A percentile compares a stretch with the other conserved stretches of the same genome.
Conservation (phyloP, 2,888 invertebrate genomes). For the Cylloceria caligata region DNA sequence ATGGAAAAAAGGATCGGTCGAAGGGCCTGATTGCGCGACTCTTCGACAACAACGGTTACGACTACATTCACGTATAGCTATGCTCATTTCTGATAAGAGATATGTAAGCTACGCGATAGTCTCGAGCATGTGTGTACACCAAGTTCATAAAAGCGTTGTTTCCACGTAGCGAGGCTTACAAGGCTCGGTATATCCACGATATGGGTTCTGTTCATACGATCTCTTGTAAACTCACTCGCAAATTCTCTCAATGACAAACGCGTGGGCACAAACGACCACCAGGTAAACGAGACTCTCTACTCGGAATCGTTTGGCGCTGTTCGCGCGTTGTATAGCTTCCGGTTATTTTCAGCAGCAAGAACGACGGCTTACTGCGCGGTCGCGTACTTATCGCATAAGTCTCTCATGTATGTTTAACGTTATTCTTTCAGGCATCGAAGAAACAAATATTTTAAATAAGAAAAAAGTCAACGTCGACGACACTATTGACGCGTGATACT, state of each 20-base stretch:
- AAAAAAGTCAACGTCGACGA: neutral
- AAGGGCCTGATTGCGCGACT: conserved; percentile 74
- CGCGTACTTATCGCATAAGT: conserved; percentile 42
- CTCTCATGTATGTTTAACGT: neutral
- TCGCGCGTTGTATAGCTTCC: conserved; percentile 61
- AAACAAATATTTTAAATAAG: neutral
- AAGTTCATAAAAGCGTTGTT: conserved; percentile 19
- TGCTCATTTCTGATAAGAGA: conserved; percentile 80
- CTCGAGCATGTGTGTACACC: conserved; percentile 25
- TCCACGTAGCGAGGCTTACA: neutral
- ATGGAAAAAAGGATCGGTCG: conserved; percentile 72
- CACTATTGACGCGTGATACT: neutral
- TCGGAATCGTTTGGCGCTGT: conserved; percentile 51
- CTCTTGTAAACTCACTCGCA: neutral
- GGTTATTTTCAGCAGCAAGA: conserved; percentile 62
- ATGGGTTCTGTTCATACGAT: neutral
- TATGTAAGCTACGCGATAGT: conserved; percentile 52
- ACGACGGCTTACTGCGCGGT: conserved; percentile 4
- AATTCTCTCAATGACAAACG: conserved; percentile 3
- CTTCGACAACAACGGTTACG: conserved; percentile 65
- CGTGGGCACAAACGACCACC: conserved; percentile 42
- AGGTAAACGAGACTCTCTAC: conserved; percentile 51
- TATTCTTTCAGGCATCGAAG: neutral
- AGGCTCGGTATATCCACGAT: conserved; percentile 3
- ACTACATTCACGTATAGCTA: conserved; percentile 44